Percentiles rank a stretch among this genome's conserved stretches.
phyloP scores from a whole-genome alignment of 2,888 invertebrate genomes.

The Liposcelis brunnea region DNA sequence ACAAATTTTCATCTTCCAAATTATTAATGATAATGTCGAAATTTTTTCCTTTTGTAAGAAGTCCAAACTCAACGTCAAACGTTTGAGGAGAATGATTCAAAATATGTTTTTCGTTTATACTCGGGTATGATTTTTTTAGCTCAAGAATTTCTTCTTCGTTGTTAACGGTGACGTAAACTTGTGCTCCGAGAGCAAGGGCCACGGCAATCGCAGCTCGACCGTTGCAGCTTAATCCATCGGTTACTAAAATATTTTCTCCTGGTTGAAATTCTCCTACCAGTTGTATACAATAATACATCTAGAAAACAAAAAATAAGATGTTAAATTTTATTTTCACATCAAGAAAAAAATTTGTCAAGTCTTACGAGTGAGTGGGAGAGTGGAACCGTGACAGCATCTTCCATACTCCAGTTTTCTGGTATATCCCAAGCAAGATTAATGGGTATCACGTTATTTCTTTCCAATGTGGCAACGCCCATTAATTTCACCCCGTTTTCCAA shows the following conservation, averaged over 20 bases:
- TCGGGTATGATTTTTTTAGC: slow-evolving; percentile 5
- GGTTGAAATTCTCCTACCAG: slow-evolving; percentile 18
- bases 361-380: slow-evolving; percentile 31
- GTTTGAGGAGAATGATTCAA: slow-evolving; percentile 5
- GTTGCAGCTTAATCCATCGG: slow-evolving; percentile 35
- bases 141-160: slow-evolving; percentile 18
- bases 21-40: slow-evolving; percentile 39
- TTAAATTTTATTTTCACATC: not conserved
- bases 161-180: slow-evolving; percentile 34
- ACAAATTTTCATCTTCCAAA: slow-evolving; percentile 35
- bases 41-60: slow-evolving; percentile 15
- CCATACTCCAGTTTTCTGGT: slow-evolving; percentile 30
- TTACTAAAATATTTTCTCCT: slow-evolving; percentile 31
- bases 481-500: slow-evolving; percentile 14
- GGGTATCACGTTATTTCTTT: slow-evolving; percentile 1
- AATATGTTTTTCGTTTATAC: slow-evolving; percentile 11
- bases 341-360: not conserved
- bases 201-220: slow-evolving; percentile 41
- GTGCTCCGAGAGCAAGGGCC: slow-evolving; percentile 32
- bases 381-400: slow-evolving; percentile 35
- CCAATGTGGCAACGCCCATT: slow-evolving; percentile 18
- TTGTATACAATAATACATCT: not conserved
- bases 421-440: slow-evolving; percentile 27
- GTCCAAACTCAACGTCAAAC: slow-evolving; percentile 13
- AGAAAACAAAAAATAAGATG: not conserved